Base-by-base conservation (phyloP, 2,888 invertebrate genomes). In the Hoplodrina blanda region DNA sequence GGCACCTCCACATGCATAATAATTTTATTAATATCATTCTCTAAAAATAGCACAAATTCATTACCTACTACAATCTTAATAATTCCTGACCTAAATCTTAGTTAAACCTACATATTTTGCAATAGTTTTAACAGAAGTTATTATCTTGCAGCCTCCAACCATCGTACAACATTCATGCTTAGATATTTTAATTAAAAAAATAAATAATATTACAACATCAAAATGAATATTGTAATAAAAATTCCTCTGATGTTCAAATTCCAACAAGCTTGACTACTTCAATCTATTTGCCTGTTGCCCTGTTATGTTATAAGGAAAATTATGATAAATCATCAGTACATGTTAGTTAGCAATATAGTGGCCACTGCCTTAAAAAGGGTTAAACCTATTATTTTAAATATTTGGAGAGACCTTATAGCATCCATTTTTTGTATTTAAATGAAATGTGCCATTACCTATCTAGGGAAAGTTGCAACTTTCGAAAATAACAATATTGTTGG, bases 1-100 rank as follows among this genome's bases (percentile, higher is more conserved):
- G 77, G 85, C 89, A 90, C 89, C 88, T 86, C 88, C 89, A 87
- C 83, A 85, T 60, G 57, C 76, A 76, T 83, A 73, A 50, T 15
- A 60, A 8, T n/a, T n/a, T n/a, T n/a, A n/a, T 53, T 33, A 41
- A 25, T 37, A 25, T 46, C 50, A 33, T 44, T 33, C 5, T 19
- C 25, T 1, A 37, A 41, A 2, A 61, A 53, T n/a, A 57, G 49
- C 46, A 71, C 33, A 52, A 25, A 37, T 20, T 57, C 57, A 52
- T 50, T 19, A 50, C n/a, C n/a, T n/a, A n/a, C 30, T 46, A 19
- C 3, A 44, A 50, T 20, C 11, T 50, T 15, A 53, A 17, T 69
- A 19, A 56, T 50, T 25, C 2, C 11, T 57, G 11, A 11, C 20
- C 11, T 50, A 50, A 17, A 50, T 53, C 15, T 44, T 20, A n/a